Evolutionary conservation across 1,140 invertebrate genomes (phyloP).

Genomic region (Cecropterus lyciades): DNA sequence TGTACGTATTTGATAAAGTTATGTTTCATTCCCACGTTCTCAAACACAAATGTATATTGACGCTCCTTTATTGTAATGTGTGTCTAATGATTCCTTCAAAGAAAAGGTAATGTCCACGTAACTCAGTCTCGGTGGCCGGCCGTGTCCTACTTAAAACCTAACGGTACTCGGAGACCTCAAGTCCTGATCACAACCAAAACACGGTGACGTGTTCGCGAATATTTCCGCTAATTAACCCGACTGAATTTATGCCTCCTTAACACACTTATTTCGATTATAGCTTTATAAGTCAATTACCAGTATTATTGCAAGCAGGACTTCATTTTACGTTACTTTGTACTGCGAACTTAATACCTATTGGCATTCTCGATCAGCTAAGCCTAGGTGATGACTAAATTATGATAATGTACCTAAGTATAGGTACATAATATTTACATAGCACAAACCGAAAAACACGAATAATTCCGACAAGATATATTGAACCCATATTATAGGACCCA

Average conservation of each 20-base stretch:
- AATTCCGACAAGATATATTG: too few species aligned
- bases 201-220: slow-evolving; percentile 47
- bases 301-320: not conserved
- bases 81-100: slow-evolving; percentile 28
- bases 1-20: not conserved
- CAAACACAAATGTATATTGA: slow-evolving; percentile 21
- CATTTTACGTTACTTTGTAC: too few species aligned
- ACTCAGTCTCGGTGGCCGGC: slow-evolving; percentile 29
- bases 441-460: too few species aligned
- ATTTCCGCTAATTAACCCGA: slow-evolving; percentile 58
- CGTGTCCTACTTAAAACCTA: slow-evolving; percentile 25
- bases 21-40: slow-evolving; percentile 5
- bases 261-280: slow-evolving; percentile 8
- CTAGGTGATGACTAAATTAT: too few species aligned
- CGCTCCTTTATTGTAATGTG: slow-evolving; percentile 30
- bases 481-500: too few species aligned
- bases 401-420: too few species aligned
- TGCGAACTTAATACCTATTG: too few species aligned
- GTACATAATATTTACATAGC: too few species aligned
- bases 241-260: slow-evolving; percentile 38
- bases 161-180: slow-evolving; percentile 18
- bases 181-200: slow-evolving; percentile 60
- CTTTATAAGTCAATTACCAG: not conserved
- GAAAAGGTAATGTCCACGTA: slow-evolving; percentile 35
- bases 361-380: too few species aligned